These are phyloP conservation scores for Spodoptera picta DNA, from an alignment of 2,888 invertebrate species.

Conservation along the genomic window DNA sequence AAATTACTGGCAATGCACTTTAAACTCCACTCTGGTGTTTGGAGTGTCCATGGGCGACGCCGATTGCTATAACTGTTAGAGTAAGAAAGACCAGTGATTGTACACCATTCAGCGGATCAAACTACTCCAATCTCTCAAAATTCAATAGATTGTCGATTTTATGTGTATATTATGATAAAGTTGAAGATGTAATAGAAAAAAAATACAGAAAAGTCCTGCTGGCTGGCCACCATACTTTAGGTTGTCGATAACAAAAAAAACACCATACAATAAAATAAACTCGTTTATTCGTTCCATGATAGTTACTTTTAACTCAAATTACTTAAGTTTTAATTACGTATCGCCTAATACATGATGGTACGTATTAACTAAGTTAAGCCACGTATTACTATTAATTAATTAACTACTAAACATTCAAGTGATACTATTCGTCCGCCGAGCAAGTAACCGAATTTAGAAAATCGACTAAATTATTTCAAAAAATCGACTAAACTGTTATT, in stretches of 20 bases:
- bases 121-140: too few relatives aligned
- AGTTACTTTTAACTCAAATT: slow-evolving; percentile 55
- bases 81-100: too few relatives aligned
- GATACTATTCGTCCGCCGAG: slow-evolving; percentile 43
- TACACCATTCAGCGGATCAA: too few relatives aligned
- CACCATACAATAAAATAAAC: slow-evolving; percentile 53
- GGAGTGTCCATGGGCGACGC: too few relatives aligned
- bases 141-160: too few relatives aligned
- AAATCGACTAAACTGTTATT: not conserved
- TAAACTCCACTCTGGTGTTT: too few relatives aligned
- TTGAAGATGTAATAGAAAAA: too few relatives aligned
- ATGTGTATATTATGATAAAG: too few relatives aligned
- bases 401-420: slow-evolving; percentile 51
- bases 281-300: slow-evolving; percentile 70
- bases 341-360: slow-evolving; percentile 72
- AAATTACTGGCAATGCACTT: too few relatives aligned
- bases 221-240: too few relatives aligned
- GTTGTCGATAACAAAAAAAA: slow-evolving; percentile 9
- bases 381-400: slow-evolving; percentile 54
- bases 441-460: slow-evolving; percentile 21
- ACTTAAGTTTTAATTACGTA: slow-evolving; percentile 71
- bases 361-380: slow-evolving; percentile 56
- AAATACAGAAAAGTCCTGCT: too few relatives aligned
- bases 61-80: too few relatives aligned
- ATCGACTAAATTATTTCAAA: slow-evolving; percentile 6